Percentiles rank a stretch among this genome's conserved stretches.
phyloP scores from a whole-genome alignment of 1,140 invertebrate species.

The Chlorops oryzae region DNA sequence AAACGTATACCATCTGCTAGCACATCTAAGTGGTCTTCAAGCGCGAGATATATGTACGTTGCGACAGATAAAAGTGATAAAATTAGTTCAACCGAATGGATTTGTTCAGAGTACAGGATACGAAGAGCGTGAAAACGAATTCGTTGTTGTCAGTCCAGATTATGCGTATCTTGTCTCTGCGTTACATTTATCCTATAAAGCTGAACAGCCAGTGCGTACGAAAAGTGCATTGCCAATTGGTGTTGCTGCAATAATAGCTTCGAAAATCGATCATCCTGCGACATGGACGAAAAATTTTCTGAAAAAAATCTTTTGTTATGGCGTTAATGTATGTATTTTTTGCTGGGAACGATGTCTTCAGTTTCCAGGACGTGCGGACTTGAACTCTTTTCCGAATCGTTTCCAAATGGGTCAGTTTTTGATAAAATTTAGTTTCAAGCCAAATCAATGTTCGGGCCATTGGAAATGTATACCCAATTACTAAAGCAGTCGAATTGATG shows the following conservation, averaged over 20 bases:
- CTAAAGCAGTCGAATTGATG: slow-evolving; percentile 25
- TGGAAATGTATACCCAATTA: slow-evolving; percentile 35
- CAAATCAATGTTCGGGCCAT: slow-evolving; percentile 18
- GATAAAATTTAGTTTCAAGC: slow-evolving; percentile 18
- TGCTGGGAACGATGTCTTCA: slow-evolving; percentile 24
- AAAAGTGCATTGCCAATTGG: slow-evolving; percentile 31
- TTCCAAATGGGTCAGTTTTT: slow-evolving; percentile 33
- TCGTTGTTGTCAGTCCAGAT: slow-evolving; percentile 23
- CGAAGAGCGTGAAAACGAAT: slow-evolving; percentile 17
- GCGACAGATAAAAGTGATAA: slow-evolving; percentile 31
- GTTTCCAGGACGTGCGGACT: slow-evolving; percentile 15
- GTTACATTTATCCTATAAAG: slow-evolving; percentile 26
- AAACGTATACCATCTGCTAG: slow-evolving; percentile 27
- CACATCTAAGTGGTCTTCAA: slow-evolving; percentile 17
- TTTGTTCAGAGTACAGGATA: slow-evolving; percentile 20
- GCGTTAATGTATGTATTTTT: slow-evolving; percentile 30
- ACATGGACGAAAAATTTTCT: slow-evolving; percentile 30
- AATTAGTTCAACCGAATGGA: slow-evolving; percentile 28
- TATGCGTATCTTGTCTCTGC: slow-evolving; percentile 33
- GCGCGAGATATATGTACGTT: slow-evolving; percentile 20
- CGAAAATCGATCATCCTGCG: slow-evolving; percentile 37
- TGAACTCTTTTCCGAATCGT: slow-evolving; percentile 28
- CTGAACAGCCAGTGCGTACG: slow-evolving; percentile 17
- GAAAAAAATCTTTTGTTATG: slow-evolving; percentile 35
- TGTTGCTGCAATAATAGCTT: slow-evolving; percentile 30